Evolutionary conservation across 2,113 vertebrate species (phyloP).

Genomic region (Serinus canaria): DNA sequence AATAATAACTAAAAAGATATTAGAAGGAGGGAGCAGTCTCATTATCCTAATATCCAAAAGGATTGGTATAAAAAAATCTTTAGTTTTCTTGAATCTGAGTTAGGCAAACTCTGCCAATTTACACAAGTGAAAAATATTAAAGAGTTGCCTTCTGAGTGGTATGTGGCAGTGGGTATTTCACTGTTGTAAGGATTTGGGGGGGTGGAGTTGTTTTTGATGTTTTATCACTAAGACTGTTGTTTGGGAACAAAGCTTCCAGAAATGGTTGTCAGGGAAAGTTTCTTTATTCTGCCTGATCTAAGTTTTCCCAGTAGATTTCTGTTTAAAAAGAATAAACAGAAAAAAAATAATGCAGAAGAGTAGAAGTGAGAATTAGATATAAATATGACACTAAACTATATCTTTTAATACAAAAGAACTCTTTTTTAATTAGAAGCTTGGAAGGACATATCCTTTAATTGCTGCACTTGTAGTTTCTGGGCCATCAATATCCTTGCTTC

Average conservation of each 20-base stretch:
- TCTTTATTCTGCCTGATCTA: slow-evolving; percentile 38
- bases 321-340: slow-evolving; percentile 14
- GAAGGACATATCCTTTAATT: slow-evolving; percentile 77
- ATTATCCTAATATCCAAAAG: background rate
- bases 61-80: background rate
- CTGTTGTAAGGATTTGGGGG: background rate
- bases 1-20: background rate
- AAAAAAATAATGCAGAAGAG: background rate
- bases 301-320: slow-evolving; percentile 27
- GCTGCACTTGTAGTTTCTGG: slow-evolving; percentile 75
- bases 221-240: background rate
- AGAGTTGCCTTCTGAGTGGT: background rate
- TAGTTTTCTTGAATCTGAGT: background rate
- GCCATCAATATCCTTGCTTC: slow-evolving; percentile 76
- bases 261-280: slow-evolving; percentile 23
- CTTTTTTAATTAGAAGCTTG: slow-evolving; percentile 73
- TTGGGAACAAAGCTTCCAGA: slow-evolving; percentile 48
- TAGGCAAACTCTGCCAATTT: background rate
- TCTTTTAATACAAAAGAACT: slow-evolving; percentile 61
- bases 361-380: slow-evolving; percentile 33
- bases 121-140: background rate
- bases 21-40: background rate
- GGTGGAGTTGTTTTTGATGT: background rate
- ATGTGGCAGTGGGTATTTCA: background rate
- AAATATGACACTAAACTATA: slow-evolving; percentile 59